Evolutionary conservation across 2,888 invertebrate genomes (phyloP), one percentile per base, ranked within the genome.

Genomic region (Leptinotarsa rubiginosa): DNA sequence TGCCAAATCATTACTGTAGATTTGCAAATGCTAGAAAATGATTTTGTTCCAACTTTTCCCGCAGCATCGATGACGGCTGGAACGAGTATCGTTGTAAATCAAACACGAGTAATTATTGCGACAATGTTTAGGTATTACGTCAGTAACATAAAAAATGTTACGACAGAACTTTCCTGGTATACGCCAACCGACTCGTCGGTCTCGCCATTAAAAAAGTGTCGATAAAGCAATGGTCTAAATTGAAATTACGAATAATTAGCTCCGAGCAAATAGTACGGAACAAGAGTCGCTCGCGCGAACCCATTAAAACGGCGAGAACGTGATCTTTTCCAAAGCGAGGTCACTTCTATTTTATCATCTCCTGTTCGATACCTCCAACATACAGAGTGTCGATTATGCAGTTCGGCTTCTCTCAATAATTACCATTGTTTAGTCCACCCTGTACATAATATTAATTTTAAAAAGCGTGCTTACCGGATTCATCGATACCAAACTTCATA

Each of bases 101-200:
- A 75, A 76, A 78, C 76, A 76, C 66, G 73, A 76, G 74, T 65
- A 75, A 78, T 76, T 76, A 80, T 80, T 81, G 82, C 79, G 78
- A 81, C 82, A 80, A 77, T 81, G 80, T 79, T 82, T 80, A 72
- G 70, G 72, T 77, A 77, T 79, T 82, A 80, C 83, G 82, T 82
- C 82, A 82, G 77, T 81, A 77, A 75, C 79, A 81, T 81, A 80
- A 74, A 76, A 78, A 77, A 79, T 70, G 77, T 78, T 76, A 73
- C 74, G 74, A 77, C 75, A 73, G 47, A 75, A 77, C 71, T 79
- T 80, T 76, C 77, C 73, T 70, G 74, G 78, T 78, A 77, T 50
- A 69, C 65, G 74, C 70, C 75, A 66, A 49, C 31, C 65, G 50
- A n/a, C 2, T 41, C 41, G n/a, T n/a, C 16, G 15, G 67, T 50